These are phyloP conservation scores for Nyctibius bracteatus DNA, from an alignment of 2,113 vertebrate species.

Conservation along the genomic window DNA sequence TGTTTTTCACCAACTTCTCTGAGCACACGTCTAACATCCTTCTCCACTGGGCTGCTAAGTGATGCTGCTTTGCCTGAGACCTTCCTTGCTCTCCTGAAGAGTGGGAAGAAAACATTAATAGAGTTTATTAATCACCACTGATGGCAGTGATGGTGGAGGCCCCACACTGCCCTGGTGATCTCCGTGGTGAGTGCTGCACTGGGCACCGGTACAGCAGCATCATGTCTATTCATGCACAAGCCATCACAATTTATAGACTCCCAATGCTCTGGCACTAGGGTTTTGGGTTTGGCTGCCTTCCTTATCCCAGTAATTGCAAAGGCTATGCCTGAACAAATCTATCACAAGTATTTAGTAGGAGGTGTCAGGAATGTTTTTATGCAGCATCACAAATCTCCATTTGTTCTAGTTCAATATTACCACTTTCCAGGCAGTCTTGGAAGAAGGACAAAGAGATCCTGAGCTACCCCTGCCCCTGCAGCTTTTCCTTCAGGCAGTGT, in stretches of 20 bases:
- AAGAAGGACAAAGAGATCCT: neutral
- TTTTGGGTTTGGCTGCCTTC: neutral
- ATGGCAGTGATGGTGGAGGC: neutral
- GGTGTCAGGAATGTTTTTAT: neutral
- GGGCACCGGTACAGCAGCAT: neutral
- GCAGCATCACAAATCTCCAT: neutral
- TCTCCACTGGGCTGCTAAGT: neutral
- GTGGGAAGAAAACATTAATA: fast-evolving
- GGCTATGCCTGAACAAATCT: neutral
- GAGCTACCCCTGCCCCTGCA: neutral
- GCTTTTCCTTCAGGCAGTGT: neutral
- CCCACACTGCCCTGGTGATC: neutral
- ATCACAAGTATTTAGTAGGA: neutral
- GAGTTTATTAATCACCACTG: too few species aligned
- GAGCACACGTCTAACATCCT: fast-evolving
- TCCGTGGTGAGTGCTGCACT: fast-evolving
- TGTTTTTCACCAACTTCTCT: neutral
- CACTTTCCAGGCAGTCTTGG: neutral
- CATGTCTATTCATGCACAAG: neutral
- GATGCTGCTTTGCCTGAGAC: neutral
- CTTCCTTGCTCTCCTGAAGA: neutral
- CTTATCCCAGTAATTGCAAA: neutral
- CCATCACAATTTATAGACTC: neutral
- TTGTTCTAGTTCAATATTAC: neutral
- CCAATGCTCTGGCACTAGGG: neutral